Evolutionary conservation across 2,113 vertebrate genomes (phyloP).

Genomic region (Spea bombifrons): DNA sequence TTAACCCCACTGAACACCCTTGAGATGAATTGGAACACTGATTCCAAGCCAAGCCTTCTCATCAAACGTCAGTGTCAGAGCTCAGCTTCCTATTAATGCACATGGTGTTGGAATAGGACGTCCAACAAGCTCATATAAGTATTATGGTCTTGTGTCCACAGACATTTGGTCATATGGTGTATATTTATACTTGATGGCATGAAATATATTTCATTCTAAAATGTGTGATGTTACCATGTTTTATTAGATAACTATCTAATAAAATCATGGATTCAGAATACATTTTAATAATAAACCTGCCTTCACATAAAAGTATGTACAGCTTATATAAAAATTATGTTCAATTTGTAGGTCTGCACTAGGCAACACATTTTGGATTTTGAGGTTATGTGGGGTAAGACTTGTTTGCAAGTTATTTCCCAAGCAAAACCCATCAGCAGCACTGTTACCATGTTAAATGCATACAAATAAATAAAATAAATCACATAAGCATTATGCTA

Average conservation of each 20-base stretch:
- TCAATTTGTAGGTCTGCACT: background rate
- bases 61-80: too few species aligned
- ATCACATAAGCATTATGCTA: background rate
- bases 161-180: too few species aligned
- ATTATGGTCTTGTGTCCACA: too few species aligned
- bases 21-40: too few species aligned
- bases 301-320: constrained; percentile 18
- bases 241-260: background rate
- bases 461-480: background rate
- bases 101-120: too few species aligned
- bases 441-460: background rate
- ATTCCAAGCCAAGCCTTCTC: too few species aligned
- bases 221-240: background rate
- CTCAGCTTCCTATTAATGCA: too few species aligned
- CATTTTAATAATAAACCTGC: constrained; percentile 2
- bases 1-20: too few species aligned
- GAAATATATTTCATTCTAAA: constrained; percentile 20
- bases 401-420: too few species aligned
- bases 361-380: background rate
- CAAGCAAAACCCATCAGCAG: background rate
- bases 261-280: background rate
- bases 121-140: too few species aligned
- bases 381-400: too few species aligned
- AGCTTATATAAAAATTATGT: constrained; percentile 10
- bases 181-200: constrained; percentile 1